These are phyloP conservation scores for Megalops cyprinoides DNA, from an alignment of 2,797 vertebrate species.

Conservation along the genomic window DNA sequence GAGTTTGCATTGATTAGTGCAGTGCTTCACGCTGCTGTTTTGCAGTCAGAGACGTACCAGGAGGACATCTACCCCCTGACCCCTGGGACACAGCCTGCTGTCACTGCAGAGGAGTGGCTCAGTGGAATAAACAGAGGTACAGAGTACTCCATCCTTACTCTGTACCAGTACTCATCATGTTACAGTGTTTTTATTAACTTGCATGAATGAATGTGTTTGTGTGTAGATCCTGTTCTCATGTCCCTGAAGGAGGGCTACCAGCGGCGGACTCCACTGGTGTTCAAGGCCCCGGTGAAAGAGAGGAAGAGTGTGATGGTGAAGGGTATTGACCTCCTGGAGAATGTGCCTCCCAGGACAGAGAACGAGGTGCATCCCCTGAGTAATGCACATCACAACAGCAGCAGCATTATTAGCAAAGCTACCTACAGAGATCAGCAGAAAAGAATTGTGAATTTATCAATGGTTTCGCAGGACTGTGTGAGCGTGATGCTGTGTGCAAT, in stretches of 20 bases:
- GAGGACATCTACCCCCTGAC: constrained; percentile 99
- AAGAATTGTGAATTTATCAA: too few species aligned
- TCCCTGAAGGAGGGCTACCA: constrained; percentile 94
- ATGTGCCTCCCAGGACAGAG: constrained; percentile 93
- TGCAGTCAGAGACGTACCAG: constrained; percentile 95
- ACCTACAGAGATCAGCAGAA: too few species aligned
- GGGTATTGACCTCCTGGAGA: constrained; percentile 93
- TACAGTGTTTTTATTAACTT: not conserved
- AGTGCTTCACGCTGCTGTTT: constrained; percentile 31
- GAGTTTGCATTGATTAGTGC: not conserved
- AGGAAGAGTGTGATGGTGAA: constrained; percentile 93
- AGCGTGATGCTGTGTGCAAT: not conserved
- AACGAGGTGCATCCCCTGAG: constrained; percentile 82
- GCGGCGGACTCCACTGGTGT: constrained; percentile 83
- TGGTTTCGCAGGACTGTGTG: not conserved
- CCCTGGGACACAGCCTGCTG: constrained; percentile 86
- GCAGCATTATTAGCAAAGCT: too few species aligned
- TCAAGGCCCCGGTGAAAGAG: constrained; percentile 89
- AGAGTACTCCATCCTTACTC: not conserved
- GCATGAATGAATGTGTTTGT: constrained; percentile 17
- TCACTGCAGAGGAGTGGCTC: constrained; percentile 91
- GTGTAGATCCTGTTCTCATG: constrained; percentile 90
- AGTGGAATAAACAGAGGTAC: constrained; percentile 91
- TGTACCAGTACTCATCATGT: too few species aligned
- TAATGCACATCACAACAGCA: too few species aligned